Evolutionary conservation across 2,888 invertebrate genomes (phyloP).

Genomic region (Orchesellides sinensis): DNA sequence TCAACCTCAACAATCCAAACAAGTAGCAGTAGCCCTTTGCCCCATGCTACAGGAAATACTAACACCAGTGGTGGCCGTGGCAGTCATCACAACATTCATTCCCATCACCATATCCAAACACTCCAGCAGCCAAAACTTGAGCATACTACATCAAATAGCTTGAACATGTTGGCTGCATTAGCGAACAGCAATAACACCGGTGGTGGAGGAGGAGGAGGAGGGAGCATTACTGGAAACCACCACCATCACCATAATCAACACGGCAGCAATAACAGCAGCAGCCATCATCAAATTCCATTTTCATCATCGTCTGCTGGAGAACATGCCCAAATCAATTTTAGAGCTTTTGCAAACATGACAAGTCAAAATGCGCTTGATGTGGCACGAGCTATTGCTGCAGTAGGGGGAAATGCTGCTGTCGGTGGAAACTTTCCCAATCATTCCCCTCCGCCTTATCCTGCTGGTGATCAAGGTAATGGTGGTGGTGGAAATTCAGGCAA

Average conservation of each 20-base stretch:
- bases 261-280: not conserved
- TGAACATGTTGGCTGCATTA: slow-evolving; percentile 67
- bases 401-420: slow-evolving; percentile 40
- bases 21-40: slow-evolving; percentile 21
- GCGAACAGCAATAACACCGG: slow-evolving; percentile 48
- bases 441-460: slow-evolving; percentile 72
- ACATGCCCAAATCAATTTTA: slow-evolving; percentile 20
- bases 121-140: slow-evolving; percentile 14
- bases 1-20: slow-evolving; percentile 18
- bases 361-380: slow-evolving; percentile 33
- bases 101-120: not conserved
- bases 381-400: slow-evolving; percentile 69
- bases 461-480: slow-evolving; percentile 37
- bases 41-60: slow-evolving; percentile 4
- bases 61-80: not conserved
- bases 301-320: slow-evolving; percentile 22
- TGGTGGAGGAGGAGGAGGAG: slow-evolving; percentile 1
- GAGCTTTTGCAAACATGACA: slow-evolving; percentile 25
- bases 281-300: slow-evolving; percentile 52
- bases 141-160: slow-evolving; percentile 36
- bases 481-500: not conserved
- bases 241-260: slow-evolving; percentile 54
- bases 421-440: slow-evolving; percentile 69
- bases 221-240: not conserved
- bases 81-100: slow-evolving; percentile 14